Percentiles rank a stretch among this genome's conserved stretches.
Evolutionary conservation across 1,140 invertebrate species (phyloP).

Genomic region (Bombyx mori): DNA sequence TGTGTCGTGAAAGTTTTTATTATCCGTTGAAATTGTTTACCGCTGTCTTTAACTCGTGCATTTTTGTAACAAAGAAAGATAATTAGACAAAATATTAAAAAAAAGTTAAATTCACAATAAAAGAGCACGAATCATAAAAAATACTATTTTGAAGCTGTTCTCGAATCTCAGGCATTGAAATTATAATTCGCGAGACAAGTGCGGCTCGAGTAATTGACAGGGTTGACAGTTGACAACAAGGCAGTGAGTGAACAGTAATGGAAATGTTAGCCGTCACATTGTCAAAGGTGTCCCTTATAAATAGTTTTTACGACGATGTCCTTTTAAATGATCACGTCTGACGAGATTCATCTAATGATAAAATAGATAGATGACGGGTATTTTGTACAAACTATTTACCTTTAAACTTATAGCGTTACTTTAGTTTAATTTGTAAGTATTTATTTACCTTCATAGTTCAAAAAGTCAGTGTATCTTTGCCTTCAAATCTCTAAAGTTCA

Average conservation of each 20-base stretch:
- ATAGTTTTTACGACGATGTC: too few species aligned
- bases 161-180: conserved; percentile 2
- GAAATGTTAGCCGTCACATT: neutral
- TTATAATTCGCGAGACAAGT: conserved; percentile 1
- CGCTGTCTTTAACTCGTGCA: too few species aligned
- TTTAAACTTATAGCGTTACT: too few species aligned
- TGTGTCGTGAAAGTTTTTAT: too few species aligned
- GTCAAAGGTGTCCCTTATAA: too few species aligned
- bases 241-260: neutral
- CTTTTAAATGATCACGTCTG: neutral
- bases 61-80: too few species aligned
- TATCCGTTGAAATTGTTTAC: too few species aligned
- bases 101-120: too few species aligned
- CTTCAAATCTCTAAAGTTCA: too few species aligned
- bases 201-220: conserved; percentile 2
- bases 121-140: too few species aligned
- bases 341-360: neutral
- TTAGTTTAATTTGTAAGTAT: neutral
- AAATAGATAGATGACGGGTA: neutral
- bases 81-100: too few species aligned
- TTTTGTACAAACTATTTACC: neutral
- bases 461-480: too few species aligned
- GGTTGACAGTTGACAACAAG: neutral
- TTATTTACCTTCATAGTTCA: neutral
- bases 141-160: neutral